These are phyloP conservation scores for Odobenus rosmarus DNA, from an alignment of 2,113 vertebrate genomes.

Conservation along the genomic window DNA sequence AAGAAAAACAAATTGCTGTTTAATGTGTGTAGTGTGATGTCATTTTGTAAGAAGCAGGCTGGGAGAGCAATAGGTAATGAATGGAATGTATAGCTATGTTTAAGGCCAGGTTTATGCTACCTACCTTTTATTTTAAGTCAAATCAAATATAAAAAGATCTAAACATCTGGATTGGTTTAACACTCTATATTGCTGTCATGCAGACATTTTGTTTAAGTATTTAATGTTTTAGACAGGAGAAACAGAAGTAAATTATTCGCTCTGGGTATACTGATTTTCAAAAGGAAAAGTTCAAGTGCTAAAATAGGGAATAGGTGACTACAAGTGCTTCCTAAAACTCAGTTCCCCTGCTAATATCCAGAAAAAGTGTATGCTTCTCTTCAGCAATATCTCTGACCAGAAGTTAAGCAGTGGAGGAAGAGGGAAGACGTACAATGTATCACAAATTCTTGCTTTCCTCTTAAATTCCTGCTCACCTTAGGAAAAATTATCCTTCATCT, in stretches of 20 bases:
- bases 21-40: not conserved
- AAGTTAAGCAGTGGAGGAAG: not conserved
- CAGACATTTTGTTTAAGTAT: conserved; percentile 6
- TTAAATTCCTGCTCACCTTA: not conserved
- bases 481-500: not conserved
- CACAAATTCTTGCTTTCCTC: not conserved
- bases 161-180: conserved; percentile 62
- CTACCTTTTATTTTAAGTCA: conserved; percentile 25
- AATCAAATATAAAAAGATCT: conserved; percentile 47
- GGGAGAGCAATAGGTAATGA: not conserved
- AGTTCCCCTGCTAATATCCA: not conserved
- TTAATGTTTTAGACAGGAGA: conserved; percentile 21
- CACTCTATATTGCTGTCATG: conserved; percentile 15
- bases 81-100: not conserved
- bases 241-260: not conserved
- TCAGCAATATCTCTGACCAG: not conserved
- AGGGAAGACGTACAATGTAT: accelerated
- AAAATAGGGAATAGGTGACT: not conserved
- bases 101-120: not conserved
- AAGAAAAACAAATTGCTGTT: not conserved
- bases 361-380: not conserved
- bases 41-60: not conserved
- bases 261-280: not conserved
- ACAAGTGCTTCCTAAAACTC: not conserved
- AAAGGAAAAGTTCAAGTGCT: not conserved